Conservation (phyloP, 35 echinoderm and acorn worm species). For the Chiridota heheva region DNA sequence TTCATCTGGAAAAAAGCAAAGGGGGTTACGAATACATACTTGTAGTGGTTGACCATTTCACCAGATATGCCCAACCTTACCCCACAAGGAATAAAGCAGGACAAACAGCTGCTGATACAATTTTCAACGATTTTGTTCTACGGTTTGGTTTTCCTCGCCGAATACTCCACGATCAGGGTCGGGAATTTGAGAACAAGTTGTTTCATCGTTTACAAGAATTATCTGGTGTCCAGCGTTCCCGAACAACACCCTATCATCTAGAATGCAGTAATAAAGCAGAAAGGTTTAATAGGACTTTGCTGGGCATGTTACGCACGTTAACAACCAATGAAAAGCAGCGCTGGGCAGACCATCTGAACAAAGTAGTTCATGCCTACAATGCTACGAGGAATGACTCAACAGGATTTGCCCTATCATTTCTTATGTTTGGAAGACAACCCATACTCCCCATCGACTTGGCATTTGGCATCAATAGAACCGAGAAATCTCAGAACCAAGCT, state of each 20-base stretch:
- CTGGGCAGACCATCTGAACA: constrained; percentile 52
- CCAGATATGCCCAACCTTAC: constrained; percentile 64
- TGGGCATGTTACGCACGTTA: constrained; percentile 33
- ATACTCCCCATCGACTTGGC: constrained; percentile 61
- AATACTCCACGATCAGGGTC: constrained; percentile 50
- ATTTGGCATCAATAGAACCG: constrained; percentile 45
- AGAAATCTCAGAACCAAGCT: neutral
- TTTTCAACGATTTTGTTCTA: constrained; percentile 40
- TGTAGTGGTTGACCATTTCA: constrained; percentile 67
- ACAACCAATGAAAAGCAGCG: constrained; percentile 24
- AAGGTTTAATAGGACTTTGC: constrained; percentile 45
- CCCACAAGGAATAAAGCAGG: constrained; percentile 33
- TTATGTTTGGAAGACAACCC: constrained; percentile 66
- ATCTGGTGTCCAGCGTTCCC: constrained; percentile 11
- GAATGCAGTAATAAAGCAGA: constrained; percentile 42
- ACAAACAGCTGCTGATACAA: constrained; percentile 16
- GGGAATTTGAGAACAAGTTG: constrained; percentile 50
- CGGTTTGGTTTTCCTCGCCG: constrained; percentile 41
- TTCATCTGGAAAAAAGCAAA: constrained; percentile 56
- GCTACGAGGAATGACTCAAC: constrained; percentile 64
- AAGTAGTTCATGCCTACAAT: constrained; percentile 80
- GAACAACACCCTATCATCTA: constrained; percentile 70
- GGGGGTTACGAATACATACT: constrained; percentile 64
- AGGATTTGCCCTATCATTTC: constrained; percentile 62
- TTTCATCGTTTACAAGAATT: constrained; percentile 22